Evolutionary conservation across 2,113 vertebrate genomes (phyloP), one percentile per base, ranked within the genome.

Genomic region (Scophthalmus maximus): DNA sequence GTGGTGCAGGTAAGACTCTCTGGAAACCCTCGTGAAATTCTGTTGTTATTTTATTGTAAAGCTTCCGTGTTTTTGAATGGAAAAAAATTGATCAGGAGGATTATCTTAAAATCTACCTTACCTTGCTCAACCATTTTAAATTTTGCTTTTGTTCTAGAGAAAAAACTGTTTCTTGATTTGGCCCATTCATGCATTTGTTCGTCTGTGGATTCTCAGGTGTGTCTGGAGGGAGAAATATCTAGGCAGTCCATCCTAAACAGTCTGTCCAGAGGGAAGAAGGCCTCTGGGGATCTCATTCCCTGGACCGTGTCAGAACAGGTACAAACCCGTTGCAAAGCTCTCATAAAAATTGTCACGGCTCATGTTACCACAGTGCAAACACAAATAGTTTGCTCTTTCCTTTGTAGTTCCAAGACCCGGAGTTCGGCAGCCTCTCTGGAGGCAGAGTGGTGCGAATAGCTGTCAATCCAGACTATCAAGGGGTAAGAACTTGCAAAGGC

Each of bases 221-320:
- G 96, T 93, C 82, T 99, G 7, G 98, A 99, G 77, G 98, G 98
- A 23, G 97, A 99, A 90, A 97, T 99, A 81, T 98, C 98, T 7
- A 95, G 92, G 1, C 96, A 99, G 81, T 97, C 97, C 49, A 95
- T 99, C 87, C 90, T 99, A 73, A 97, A 92, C 87, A 98, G 97
- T 85, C 93, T 99, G 26, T 97, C 97, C 25, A 93, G 97, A 82
- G 98, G 98, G 22, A 99, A 95, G 90, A 99, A 98, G 64, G 97
- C 98, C 20, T 96, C 96, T 0, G 97, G 98, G 3, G 98, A 99
- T 76, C 95, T 99, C 32, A 98, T 99, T 86, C 98, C 98, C 1
- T 99, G 98, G 98, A 99, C 96, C 0, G 60, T 99, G 29, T 99
- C 98, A 1, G 98, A 99, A 64, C 98, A 99, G 96, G 98, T 99